Evolutionary conservation across 1,140 invertebrate species (phyloP).

Genomic region (Drosophila saltans): DNA sequence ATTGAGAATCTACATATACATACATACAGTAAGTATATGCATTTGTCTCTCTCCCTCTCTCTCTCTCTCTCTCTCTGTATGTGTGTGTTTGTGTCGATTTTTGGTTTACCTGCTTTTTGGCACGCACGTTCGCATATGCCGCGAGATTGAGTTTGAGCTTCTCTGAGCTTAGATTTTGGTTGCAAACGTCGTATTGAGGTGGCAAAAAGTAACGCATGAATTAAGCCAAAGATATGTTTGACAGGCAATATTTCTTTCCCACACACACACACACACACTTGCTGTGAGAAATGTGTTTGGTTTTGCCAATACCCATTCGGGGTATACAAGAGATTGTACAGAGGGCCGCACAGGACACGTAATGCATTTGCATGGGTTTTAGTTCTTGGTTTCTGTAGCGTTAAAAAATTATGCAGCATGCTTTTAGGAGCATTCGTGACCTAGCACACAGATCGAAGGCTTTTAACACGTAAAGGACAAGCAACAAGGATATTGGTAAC

Average conservation of each 20-base stretch:
- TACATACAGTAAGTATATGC: slow-evolving; percentile 11
- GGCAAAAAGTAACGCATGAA: slow-evolving; percentile 50
- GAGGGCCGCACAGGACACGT: slow-evolving; percentile 32
- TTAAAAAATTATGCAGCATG: slow-evolving; percentile 46
- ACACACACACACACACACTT: neutral
- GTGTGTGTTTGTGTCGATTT: slow-evolving; percentile 39
- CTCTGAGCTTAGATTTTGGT: slow-evolving; percentile 7
- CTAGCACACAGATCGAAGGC: slow-evolving; percentile 23
- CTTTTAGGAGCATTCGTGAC: slow-evolving; percentile 40
- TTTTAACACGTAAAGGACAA: neutral
- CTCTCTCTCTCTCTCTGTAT: too few species aligned
- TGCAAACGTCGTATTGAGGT: slow-evolving; percentile 9
- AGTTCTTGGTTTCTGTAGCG: slow-evolving; percentile 28
- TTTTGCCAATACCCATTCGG: neutral
- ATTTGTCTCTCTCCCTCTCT: neutral
- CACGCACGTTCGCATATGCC: slow-evolving; percentile 59
- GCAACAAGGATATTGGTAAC: neutral
- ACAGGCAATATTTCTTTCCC: slow-evolving; percentile 53
- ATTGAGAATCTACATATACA: slow-evolving; percentile 6
- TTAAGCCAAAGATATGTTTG: slow-evolving; percentile 64
- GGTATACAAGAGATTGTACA: slow-evolving; percentile 8
- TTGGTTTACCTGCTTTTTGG: slow-evolving; percentile 39
- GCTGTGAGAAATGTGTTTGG: neutral
- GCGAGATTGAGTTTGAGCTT: slow-evolving; percentile 36
- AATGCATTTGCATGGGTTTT: slow-evolving; percentile 52